Percentiles rank a stretch among this genome's conserved stretches.
phyloP scores from a whole-genome alignment of 1,140 invertebrate genomes.

The Camponotus floridanus region DNA sequence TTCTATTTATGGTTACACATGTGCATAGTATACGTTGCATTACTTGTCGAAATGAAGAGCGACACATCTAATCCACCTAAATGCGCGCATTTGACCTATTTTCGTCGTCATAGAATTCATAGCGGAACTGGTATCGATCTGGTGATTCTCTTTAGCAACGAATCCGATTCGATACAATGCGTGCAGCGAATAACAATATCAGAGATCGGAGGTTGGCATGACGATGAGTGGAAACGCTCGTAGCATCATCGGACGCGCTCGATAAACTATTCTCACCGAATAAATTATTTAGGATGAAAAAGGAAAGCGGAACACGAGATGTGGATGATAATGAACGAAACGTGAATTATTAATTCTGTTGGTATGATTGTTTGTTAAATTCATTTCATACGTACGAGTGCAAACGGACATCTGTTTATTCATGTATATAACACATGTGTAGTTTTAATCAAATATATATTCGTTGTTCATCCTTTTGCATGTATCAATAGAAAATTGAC shows the following conservation, averaged over 20 bases:
- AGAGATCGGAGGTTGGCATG: conserved; percentile 43
- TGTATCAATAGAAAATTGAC: background rate
- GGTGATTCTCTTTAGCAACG: conserved; percentile 24
- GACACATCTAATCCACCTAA: conserved; percentile 8
- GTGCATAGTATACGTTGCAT: background rate
- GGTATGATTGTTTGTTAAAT: background rate
- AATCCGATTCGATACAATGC: conserved; percentile 39
- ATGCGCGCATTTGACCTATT: conserved; percentile 48
- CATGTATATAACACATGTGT: background rate
- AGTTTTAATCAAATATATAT: background rate
- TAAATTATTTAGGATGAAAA: conserved; percentile 15
- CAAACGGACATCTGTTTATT: background rate
- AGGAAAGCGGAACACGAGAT: background rate
- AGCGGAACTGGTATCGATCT: conserved; percentile 42
- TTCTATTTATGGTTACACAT: background rate
- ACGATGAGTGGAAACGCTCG: conserved; percentile 18
- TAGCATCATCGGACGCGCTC: conserved; percentile 9
- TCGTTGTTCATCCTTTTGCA: background rate
- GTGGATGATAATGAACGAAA: background rate
- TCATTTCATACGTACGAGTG: background rate
- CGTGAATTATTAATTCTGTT: conserved; percentile 20
- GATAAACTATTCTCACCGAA: background rate
- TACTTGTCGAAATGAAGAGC: conserved; percentile 28
- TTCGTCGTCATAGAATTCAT: conserved; percentile 37
- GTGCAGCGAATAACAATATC: conserved; percentile 53